phyloP scores from a whole-genome alignment of 2,888 invertebrate genomes.

The Eilema sororculum region DNA sequence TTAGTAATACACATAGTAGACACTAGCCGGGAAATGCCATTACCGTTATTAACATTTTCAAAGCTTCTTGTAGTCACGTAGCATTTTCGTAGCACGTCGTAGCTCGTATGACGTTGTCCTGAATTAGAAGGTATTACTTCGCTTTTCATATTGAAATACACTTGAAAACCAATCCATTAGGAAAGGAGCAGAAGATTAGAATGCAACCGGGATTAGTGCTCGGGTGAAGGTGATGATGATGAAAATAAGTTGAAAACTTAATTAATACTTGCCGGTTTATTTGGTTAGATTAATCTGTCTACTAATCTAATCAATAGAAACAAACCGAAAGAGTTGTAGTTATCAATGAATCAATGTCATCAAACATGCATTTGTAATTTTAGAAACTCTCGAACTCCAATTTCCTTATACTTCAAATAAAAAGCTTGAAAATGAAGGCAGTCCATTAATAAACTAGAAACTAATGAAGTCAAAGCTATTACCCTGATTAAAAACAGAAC shows the following conservation, averaged over 20 bases:
- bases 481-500: conserved; percentile 18
- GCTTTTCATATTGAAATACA: not conserved
- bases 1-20: conserved; percentile 24
- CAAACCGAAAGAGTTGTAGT: too few relatives aligned
- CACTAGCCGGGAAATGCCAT: not conserved
- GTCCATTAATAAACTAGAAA: conserved; percentile 6
- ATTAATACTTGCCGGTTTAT: not conserved
- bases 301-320: too few relatives aligned
- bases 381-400: not conserved
- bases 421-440: conserved; percentile 5
- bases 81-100: conserved; percentile 48
- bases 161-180: not conserved
- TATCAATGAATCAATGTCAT: not conserved
- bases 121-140: not conserved
- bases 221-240: not conserved
- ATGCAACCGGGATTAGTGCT: not conserved
- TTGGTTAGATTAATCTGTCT: too few relatives aligned
- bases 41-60: conserved; percentile 6
- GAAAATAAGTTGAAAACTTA: not conserved
- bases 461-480: conserved; percentile 19
- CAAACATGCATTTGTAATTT: not conserved
- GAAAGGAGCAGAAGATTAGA: not conserved
- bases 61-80: conserved; percentile 33
- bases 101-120: conserved; percentile 31
- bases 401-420: not conserved